Conservation (phyloP, 2,113 vertebrate genomes). For the Mustela nigripes region DNA sequence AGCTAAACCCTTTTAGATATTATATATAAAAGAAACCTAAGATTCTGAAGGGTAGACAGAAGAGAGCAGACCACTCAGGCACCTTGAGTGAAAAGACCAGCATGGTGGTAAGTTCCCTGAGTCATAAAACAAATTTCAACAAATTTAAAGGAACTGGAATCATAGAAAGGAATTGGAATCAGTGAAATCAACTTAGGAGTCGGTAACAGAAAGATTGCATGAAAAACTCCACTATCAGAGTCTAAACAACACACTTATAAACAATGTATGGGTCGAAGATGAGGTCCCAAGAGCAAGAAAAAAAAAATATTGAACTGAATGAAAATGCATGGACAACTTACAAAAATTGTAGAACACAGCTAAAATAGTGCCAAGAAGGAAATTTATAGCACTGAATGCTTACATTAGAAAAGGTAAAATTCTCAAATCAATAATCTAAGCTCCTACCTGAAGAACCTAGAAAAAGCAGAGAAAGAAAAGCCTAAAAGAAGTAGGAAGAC, state of each 20-base stretch:
- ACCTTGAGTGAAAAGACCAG: not conserved
- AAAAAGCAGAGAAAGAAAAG: not conserved
- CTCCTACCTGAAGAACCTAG: not conserved
- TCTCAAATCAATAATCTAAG: slow-evolving; percentile 9
- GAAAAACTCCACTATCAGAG: not conserved
- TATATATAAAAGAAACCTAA: not conserved
- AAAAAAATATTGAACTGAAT: not conserved
- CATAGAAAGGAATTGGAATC: not conserved
- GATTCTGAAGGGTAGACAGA: not conserved
- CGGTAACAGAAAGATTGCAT: not conserved
- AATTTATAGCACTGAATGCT: not conserved
- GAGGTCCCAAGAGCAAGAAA: not conserved
- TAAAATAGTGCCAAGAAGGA: not conserved
- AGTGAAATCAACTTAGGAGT: not conserved
- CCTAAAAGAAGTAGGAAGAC: not conserved
- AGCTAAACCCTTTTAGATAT: not conserved
- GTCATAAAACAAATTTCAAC: not conserved
- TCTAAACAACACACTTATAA: not conserved
- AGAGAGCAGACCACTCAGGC: not conserved
- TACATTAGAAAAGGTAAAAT: not conserved
- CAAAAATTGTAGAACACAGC: not conserved
- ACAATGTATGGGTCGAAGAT: not conserved
- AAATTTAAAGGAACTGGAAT: not conserved
- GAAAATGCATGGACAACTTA: not conserved
- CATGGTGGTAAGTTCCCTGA: not conserved